phyloP scores from a whole-genome alignment of 2,113 vertebrate genomes.

The Pseudorectes ferrugineus region DNA sequence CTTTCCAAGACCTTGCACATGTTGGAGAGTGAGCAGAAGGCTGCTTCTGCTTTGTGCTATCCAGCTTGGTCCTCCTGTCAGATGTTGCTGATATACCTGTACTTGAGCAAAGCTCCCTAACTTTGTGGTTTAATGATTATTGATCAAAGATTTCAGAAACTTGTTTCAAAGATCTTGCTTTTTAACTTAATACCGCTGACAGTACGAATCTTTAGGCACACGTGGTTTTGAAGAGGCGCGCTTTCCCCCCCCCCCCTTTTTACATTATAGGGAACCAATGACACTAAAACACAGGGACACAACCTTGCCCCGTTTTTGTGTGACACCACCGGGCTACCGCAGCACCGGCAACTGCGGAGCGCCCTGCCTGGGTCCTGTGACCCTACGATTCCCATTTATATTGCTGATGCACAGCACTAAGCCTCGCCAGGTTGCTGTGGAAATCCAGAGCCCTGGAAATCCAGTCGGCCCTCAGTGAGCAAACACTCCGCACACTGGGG shows the following conservation, averaged over 20 bases:
- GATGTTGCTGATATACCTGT: rapidly evolving
- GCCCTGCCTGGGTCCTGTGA: rapidly evolving
- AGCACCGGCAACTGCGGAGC: rapidly evolving
- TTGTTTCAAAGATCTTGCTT: not conserved
- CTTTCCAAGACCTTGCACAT: not conserved
- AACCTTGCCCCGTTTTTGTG: too few relatives aligned
- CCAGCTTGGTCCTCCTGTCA: too few relatives aligned
- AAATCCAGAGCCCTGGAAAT: not conserved
- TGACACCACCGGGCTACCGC: rapidly evolving
- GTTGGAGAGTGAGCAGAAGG: rapidly evolving
- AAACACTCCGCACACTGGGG: rapidly evolving
- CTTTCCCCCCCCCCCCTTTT: too few relatives aligned
- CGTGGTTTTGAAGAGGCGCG: rapidly evolving
- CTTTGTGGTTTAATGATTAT: not conserved
- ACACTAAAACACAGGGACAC: rapidly evolving
- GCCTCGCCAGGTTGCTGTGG: rapidly evolving
- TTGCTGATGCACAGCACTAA: rapidly evolving
- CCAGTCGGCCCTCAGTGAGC: rapidly evolving
- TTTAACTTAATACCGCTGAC: not conserved
- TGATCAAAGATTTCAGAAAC: not conserved
- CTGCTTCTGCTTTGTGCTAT: not conserved
- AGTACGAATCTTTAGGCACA: rapidly evolving
- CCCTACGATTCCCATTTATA: rapidly evolving
- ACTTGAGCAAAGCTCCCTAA: not conserved
- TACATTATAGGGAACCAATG: rapidly evolving